Percentiles rank a stretch among this genome's conserved stretches.
These are phyloP conservation scores for Sphyrna mokarran DNA, from an alignment of 2,113 vertebrate species.

Conservation along the genomic window DNA sequence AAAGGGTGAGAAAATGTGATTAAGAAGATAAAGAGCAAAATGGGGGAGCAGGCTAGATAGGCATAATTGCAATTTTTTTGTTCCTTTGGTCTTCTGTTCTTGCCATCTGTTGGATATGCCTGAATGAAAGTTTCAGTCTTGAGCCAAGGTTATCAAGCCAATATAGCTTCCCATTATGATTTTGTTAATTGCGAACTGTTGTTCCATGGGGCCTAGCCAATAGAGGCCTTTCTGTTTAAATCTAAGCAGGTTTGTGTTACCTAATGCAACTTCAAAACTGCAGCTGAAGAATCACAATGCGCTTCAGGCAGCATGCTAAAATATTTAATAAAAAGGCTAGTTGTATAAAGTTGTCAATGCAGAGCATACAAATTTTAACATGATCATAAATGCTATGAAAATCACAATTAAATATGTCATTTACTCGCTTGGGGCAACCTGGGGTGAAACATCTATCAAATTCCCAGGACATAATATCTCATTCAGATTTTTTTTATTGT, in stretches of 20 bases:
- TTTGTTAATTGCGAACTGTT: not conserved
- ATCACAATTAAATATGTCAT: constrained; percentile 4
- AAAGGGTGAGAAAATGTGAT: not conserved
- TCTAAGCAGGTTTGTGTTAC: not conserved
- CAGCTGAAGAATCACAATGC: not conserved
- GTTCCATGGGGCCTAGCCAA: not conserved
- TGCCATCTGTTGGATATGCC: not conserved
- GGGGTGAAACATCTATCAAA: not conserved
- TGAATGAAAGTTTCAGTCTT: not conserved
- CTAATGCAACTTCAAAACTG: not conserved
- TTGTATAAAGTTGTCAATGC: constrained; percentile 3
- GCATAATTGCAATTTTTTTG: not conserved
- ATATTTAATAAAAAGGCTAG: not conserved
- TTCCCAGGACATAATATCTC: not conserved
- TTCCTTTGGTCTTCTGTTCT: not conserved
- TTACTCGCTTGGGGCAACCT: not conserved
- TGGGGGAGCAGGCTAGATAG: not conserved
- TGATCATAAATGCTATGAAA: constrained; percentile 8
- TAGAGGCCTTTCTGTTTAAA: not conserved
- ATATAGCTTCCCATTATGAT: not conserved
- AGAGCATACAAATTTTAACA: not conserved
- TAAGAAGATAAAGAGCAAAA: not conserved
- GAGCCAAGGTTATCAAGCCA: not conserved
- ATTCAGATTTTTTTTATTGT: not conserved
- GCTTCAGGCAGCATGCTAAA: constrained; percentile 21